phyloP scores from a whole-genome alignment of 1,140 invertebrate species.

The Phenacoccus solenopsis region DNA sequence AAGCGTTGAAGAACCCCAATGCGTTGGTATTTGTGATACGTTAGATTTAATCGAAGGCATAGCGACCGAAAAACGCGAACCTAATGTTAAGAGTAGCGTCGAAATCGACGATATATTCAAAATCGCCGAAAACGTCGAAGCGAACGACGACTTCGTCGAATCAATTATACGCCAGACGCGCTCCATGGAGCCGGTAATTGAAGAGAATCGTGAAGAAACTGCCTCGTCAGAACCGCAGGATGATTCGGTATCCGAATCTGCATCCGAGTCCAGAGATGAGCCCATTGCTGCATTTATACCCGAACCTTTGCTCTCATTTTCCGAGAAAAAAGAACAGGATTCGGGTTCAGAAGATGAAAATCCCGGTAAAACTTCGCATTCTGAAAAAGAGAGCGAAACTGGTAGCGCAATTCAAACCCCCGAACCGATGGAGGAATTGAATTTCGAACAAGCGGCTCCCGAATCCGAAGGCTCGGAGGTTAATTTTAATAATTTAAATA shows the following conservation, averaged over 20 bases:
- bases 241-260: background rate
- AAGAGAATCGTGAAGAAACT: background rate
- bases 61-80: background rate
- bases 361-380: background rate
- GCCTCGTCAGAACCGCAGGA: background rate
- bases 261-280: background rate
- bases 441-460: background rate
- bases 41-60: background rate
- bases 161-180: background rate
- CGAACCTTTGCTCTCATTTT: too few relatives aligned
- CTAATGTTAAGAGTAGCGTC: background rate
- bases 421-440: background rate
- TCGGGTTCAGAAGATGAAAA: background rate
- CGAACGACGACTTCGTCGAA: background rate
- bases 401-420: background rate
- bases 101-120: conserved; percentile 4
- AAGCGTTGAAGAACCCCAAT: background rate
- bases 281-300: background rate
- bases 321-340: too few relatives aligned
- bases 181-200: background rate
- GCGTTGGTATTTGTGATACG: background rate
- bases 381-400: background rate
- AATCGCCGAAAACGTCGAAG: background rate
- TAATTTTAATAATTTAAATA: background rate
- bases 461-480: background rate